These are phyloP conservation scores for Amblyraja radiata DNA, from an alignment of 2,797 vertebrate genomes.

Conservation along the genomic window DNA sequence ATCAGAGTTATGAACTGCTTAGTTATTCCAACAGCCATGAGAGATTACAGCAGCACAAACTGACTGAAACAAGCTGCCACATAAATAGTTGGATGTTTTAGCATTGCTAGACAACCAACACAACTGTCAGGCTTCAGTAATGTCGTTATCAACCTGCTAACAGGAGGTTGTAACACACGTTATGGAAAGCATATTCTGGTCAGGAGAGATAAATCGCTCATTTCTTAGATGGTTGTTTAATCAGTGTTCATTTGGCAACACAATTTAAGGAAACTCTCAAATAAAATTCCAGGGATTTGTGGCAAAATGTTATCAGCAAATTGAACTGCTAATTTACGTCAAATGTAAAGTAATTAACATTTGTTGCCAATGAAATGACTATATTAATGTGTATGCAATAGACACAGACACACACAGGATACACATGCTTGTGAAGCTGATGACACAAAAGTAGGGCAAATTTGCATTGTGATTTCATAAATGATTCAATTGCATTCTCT, in stretches of 20 bases:
- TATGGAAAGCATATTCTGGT: slow-evolving; percentile 21
- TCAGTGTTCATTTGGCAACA: slow-evolving; percentile 36
- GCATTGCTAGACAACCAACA: slow-evolving; percentile 10
- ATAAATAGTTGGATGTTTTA: not conserved
- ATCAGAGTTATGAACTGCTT: not conserved
- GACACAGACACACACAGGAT: not conserved
- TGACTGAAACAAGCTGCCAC: slow-evolving; percentile 27
- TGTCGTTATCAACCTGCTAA: slow-evolving; percentile 38
- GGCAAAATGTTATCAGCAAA: slow-evolving; percentile 36
- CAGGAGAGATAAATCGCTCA: slow-evolving; percentile 35
- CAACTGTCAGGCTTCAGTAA: slow-evolving; percentile 29
- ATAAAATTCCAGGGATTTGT: slow-evolving; percentile 24
- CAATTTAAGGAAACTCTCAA: slow-evolving; percentile 4
- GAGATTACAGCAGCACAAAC: not conserved
- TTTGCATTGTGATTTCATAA: slow-evolving; percentile 29
- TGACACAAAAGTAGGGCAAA: slow-evolving; percentile 11
- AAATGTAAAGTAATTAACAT: slow-evolving; percentile 36
- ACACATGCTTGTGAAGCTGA: slow-evolving; percentile 22
- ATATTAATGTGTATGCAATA: slow-evolving; percentile 14
- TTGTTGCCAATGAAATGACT: slow-evolving; percentile 22
- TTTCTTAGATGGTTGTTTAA: slow-evolving; percentile 34
- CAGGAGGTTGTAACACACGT: slow-evolving; percentile 16
- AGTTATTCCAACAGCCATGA: not conserved
- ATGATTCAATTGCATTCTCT: not conserved
- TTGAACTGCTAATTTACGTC: slow-evolving; percentile 32